A percentile compares a stretch with the other conserved stretches of the same genome.
phyloP scores from a whole-genome alignment of 2,888 invertebrate genomes.

The Patella pellucida region DNA sequence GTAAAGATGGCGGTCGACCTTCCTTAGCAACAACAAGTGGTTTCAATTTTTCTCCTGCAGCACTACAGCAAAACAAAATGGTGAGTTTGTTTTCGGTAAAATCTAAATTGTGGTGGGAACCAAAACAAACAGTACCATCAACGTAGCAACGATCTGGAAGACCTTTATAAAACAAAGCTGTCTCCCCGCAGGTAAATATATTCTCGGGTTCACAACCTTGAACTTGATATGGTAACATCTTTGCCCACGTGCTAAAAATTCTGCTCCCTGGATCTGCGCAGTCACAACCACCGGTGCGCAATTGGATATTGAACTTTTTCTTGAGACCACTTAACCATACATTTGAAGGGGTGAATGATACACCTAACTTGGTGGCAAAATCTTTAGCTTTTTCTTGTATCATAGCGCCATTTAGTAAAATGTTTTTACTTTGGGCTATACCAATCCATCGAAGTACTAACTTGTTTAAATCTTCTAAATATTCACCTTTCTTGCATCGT shows the following conservation, averaged over 20 bases:
- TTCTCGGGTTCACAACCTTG: conserved; percentile 35
- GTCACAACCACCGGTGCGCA: conserved; percentile 7
- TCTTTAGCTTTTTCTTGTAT: conserved; percentile 30
- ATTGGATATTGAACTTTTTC: conserved; percentile 17
- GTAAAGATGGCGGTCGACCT: conserved; percentile 6
- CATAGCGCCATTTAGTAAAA: conserved; percentile 21
- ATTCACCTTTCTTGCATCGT: conserved; percentile 17
- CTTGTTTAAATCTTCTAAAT: conserved; percentile 21
- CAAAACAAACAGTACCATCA: conserved; percentile 26
- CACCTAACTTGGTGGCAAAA: conserved; percentile 26
- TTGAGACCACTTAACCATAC: conserved; percentile 24
- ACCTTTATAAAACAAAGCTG: conserved; percentile 31
- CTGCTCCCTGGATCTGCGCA: conserved; percentile 5
- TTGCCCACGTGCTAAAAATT: conserved; percentile 22
- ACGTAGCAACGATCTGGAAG: conserved; percentile 30
- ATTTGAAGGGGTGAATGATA: conserved; percentile 19
- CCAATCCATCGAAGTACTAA: conserved; percentile 29
- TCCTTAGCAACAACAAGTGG: conserved; percentile 26
- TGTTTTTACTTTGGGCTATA: conserved; percentile 26
- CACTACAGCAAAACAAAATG: conserved; percentile 30
- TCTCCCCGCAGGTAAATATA: conserved; percentile 33
- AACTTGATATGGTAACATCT: conserved; percentile 33
- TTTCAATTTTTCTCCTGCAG: conserved; percentile 29
- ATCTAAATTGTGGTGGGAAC: conserved; percentile 21
- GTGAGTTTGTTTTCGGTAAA: conserved; percentile 27